A percentile compares a stretch with the other conserved stretches of the same genome.
These are phyloP conservation scores for Congeria kusceri DNA, from an alignment of 2,888 invertebrate species.

Conservation along the genomic window DNA sequence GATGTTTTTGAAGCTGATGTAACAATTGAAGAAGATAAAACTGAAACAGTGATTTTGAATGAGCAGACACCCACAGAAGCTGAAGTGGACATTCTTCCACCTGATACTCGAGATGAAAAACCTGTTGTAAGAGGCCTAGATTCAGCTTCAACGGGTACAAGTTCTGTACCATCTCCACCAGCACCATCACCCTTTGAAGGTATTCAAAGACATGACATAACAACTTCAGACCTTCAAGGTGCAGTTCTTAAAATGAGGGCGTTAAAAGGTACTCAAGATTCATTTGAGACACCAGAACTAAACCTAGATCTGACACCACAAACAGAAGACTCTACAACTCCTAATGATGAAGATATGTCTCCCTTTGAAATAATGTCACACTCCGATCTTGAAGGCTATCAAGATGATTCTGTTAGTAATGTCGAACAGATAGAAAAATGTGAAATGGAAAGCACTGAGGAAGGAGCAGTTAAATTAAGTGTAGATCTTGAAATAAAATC, in stretches of 20 bases:
- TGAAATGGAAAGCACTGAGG: constrained; percentile 47
- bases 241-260: constrained; percentile 73
- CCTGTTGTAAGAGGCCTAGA: constrained; percentile 24
- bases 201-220: constrained; percentile 52
- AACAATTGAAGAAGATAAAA: constrained; percentile 68
- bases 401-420: constrained; percentile 62
- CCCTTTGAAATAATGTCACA: constrained; percentile 83
- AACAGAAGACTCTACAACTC: constrained; percentile 8
- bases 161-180: constrained; percentile 72
- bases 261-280: constrained; percentile 34
- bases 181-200: constrained; percentile 77
- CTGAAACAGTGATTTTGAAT: constrained; percentile 32
- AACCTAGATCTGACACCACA: constrained; percentile 17
- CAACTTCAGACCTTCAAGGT: constrained; percentile 68
- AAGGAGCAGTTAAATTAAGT: constrained; percentile 22
- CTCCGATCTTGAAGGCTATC: constrained; percentile 71
- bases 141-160: constrained; percentile 60
- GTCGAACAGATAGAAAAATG: constrained; percentile 39
- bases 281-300: constrained; percentile 26
- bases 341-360: constrained; percentile 69
- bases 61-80: constrained; percentile 69
- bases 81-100: constrained; percentile 59
- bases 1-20: constrained; percentile 85
- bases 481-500: constrained; percentile 3
- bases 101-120: constrained; percentile 43